Base-by-base conservation (phyloP, 1,140 invertebrate genomes). In the Theocolax elegans region DNA sequence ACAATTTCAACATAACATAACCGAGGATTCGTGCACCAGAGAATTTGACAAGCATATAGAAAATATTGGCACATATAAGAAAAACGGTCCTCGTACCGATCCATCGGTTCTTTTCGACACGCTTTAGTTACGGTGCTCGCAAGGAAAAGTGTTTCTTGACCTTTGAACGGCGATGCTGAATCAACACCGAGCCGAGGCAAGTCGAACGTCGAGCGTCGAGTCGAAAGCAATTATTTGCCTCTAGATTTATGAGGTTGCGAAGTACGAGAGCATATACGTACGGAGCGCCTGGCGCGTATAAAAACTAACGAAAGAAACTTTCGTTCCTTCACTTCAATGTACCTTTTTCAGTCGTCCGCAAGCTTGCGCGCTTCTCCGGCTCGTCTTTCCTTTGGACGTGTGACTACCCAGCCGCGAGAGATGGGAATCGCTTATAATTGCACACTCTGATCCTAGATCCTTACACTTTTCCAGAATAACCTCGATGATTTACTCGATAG, bases 221-320 rank as follows among this genome's bases (percentile, higher is more conserved):
- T n/a, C n/a, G n/a, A n/a, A n/a, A n/a, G 75, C 75, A 76, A 78
- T 78, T 78, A 78, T 78, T 78, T 76, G 73, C 76, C 70, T 73
- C 75, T 74, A 74, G 75, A 78, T 78, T 78, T 76, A 78, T 74
- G 76, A 75, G 75, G 72, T 68, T 76, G 71, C 64, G 51, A 76
- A 23, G 62, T 46, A 19, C 64, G 23, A 46, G 51, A 21, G 56
- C 51, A 44, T 53, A 27, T 29, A 46, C 27, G 23, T n/a, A 6
- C 21, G 12, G 2, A 21, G 13, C 51, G 27, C 4, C n/a, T 17
- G 13, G 31, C 72, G 72, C 44, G n/a, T 15, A 15, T 31, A 21
- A 56, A 56, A 56, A 31, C 19, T 35, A 56, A 56, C 17, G 29
- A 46, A 46, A 46, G 44, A 4, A 40, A 19, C 44, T 19, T 19